Evolutionary conservation across 2,113 vertebrate species (phyloP).

Genomic region (Cairina moschata): DNA sequence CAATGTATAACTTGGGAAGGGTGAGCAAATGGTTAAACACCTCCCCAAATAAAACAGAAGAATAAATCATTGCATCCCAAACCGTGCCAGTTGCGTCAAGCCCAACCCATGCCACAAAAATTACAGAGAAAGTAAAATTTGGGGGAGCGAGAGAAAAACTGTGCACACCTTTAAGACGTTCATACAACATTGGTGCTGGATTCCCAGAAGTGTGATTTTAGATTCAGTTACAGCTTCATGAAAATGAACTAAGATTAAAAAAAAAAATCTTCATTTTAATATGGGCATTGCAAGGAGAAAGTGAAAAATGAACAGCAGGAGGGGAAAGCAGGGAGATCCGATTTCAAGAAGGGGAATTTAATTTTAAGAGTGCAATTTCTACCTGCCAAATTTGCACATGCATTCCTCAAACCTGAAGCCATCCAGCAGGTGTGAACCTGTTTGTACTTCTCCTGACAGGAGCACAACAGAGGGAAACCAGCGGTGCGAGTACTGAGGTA

Average conservation of each 20-base stretch:
- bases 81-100: neutral
- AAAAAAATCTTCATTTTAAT: conserved; percentile 2
- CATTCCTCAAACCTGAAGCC: neutral
- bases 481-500: neutral
- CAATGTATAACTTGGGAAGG: neutral
- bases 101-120: conserved; percentile 8
- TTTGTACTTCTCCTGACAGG: conserved; percentile 12
- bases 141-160: neutral
- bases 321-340: neutral
- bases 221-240: neutral
- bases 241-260: neutral
- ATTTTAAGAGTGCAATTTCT: neutral
- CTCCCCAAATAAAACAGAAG: neutral
- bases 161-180: neutral
- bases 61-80: neutral
- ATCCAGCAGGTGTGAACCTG: conserved; percentile 14
- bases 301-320: neutral
- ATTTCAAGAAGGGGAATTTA: neutral
- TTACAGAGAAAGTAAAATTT: neutral
- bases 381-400: conserved; percentile 27
- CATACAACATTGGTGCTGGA: neutral
- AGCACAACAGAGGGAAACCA: conserved; percentile 12
- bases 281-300: neutral
- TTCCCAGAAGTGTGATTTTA: neutral
- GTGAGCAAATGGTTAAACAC: neutral